phyloP scores from a whole-genome alignment of 2,888 invertebrate genomes.

The Aplocera efformata region DNA sequence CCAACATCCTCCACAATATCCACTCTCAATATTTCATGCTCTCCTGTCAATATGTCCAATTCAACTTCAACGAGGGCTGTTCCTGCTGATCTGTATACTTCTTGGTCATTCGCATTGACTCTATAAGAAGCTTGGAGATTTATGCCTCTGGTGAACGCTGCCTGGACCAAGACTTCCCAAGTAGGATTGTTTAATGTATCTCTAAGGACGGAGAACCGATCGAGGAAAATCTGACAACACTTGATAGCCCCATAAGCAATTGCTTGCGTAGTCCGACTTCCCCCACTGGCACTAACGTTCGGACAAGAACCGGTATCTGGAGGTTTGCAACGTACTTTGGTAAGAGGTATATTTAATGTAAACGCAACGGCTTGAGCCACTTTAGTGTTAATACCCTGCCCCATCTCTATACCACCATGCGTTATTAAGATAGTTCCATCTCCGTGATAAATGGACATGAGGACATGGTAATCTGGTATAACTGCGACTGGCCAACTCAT shows the following conservation, averaged over 20 bases:
- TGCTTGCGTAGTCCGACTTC: conserved; percentile 69
- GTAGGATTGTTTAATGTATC: conserved; percentile 61
- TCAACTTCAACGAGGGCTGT: conserved; percentile 84
- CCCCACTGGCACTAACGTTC: conserved; percentile 84
- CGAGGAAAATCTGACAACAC: conserved; percentile 75
- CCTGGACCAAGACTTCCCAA: conserved; percentile 74
- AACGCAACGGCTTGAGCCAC: conserved; percentile 84
- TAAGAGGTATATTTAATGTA: conserved; percentile 83
- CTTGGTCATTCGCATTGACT: conserved; percentile 45
- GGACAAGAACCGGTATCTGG: conserved; percentile 81
- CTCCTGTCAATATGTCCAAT: conserved; percentile 87
- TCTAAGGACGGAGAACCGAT: conserved; percentile 67
- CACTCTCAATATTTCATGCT: conserved; percentile 81
- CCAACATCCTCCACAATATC: conserved; percentile 86
- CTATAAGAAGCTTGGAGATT: conserved; percentile 57
- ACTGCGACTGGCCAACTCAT: conserved; percentile 83
- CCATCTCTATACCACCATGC: conserved; percentile 88
- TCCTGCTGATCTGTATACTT: conserved; percentile 70
- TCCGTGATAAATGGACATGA: conserved; percentile 84
- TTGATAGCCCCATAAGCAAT: conserved; percentile 51
- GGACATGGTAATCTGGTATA: conserved; percentile 76
- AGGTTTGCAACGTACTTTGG: conserved; percentile 83
- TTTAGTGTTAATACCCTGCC: conserved; percentile 89
- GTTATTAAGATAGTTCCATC: conserved; percentile 86
- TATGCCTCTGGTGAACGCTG: conserved; percentile 60